A percentile compares a stretch with the other conserved stretches of the same genome.
Evolutionary conservation across 2,888 invertebrate species (phyloP).

Genomic region (Ophonus ardosiacus): DNA sequence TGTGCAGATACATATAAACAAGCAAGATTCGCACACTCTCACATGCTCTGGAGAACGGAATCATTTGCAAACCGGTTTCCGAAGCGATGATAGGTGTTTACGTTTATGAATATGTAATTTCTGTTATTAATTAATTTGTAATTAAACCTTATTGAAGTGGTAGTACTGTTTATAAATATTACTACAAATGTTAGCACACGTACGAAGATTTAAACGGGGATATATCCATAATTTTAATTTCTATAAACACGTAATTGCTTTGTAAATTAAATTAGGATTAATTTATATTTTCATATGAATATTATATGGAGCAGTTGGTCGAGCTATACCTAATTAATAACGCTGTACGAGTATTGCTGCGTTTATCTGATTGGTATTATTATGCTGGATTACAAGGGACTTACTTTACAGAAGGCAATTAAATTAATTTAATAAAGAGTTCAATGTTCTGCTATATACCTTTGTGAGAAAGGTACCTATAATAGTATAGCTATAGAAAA

Average conservation of each 20-base stretch:
- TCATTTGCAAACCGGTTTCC: constrained; percentile 55
- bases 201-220: not conserved
- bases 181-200: constrained; percentile 19
- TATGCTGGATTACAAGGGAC: not conserved
- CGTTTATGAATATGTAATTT: constrained; percentile 62
- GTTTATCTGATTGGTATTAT: not conserved
- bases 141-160: constrained; percentile 61
- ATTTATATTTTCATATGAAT: constrained; percentile 8
- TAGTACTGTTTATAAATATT: constrained; percentile 38
- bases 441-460: too few species aligned
- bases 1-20: not conserved
- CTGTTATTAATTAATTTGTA: constrained; percentile 63
- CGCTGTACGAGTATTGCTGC: not conserved
- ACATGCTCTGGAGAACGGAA: constrained; percentile 6
- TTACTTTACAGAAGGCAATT: not conserved
- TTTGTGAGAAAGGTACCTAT: too few species aligned
- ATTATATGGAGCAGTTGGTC: not conserved
- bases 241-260: constrained; percentile 12
- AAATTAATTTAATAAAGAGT: not conserved
- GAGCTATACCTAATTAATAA: not conserved
- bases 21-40: not conserved
- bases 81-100: constrained; percentile 60
- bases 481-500: too few species aligned
- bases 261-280: constrained; percentile 22
- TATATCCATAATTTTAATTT: constrained; percentile 8